Evolutionary conservation across 2,113 vertebrate species (phyloP).

Genomic region (Melospiza georgiana): DNA sequence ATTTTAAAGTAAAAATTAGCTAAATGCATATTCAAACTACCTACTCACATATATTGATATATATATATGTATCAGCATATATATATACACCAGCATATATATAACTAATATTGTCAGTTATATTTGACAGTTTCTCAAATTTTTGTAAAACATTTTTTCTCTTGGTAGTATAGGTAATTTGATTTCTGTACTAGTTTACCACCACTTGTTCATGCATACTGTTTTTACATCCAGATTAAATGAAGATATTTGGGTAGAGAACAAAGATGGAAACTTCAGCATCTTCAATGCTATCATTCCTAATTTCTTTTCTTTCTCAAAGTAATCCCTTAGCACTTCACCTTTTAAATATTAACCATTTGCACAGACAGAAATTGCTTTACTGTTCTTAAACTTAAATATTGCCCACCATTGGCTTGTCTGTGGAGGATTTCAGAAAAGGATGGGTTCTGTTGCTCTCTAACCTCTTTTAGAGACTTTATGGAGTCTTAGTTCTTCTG

Average conservation of each 20-base stretch:
- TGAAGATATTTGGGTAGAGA: not conserved
- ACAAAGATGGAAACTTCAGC: not conserved
- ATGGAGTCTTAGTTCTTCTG: not conserved
- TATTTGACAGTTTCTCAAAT: not conserved
- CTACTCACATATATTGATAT: not conserved
- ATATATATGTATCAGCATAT: too few species aligned
- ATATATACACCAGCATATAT: not conserved
- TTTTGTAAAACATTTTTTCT: not conserved
- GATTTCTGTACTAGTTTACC: not conserved
- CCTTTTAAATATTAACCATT: not conserved
- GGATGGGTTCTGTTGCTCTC: not conserved
- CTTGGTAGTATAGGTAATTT: not conserved
- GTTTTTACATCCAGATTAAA: not conserved
- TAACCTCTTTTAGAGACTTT: not conserved
- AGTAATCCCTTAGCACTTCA: not conserved
- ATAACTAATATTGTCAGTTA: not conserved
- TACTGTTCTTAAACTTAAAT: constrained; percentile 19
- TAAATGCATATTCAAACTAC: not conserved
- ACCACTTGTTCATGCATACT: not conserved
- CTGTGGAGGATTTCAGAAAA: not conserved
- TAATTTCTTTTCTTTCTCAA: not conserved
- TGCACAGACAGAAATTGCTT: not conserved
- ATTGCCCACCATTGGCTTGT: not conserved
- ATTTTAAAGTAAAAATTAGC: not conserved
- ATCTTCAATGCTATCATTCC: not conserved